A percentile compares a stretch with the other conserved stretches of the same genome.
Conservation (phyloP, 2,797 vertebrate species). For the Psittacula derbiana region DNA sequence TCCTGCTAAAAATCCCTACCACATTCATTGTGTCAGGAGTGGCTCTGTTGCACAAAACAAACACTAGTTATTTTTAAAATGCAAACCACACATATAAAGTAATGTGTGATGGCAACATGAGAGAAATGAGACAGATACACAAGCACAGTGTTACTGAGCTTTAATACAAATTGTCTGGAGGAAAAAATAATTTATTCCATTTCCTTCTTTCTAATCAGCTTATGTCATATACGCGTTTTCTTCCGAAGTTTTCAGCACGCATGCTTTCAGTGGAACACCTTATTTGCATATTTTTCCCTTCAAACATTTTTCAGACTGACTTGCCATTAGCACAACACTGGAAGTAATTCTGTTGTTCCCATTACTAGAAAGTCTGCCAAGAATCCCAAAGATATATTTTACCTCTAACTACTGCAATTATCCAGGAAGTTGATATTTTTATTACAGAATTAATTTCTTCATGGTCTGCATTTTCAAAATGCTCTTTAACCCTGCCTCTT, state of each 20-base stretch:
- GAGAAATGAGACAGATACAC: not conserved
- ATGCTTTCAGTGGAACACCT: not conserved
- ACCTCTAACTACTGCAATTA: not conserved
- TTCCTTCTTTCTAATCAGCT: not conserved
- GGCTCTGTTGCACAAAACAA: not conserved
- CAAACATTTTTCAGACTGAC: not conserved
- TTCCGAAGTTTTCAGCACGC: not conserved
- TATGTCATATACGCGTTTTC: not conserved
- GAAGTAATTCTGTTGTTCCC: not conserved
- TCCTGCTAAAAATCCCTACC: not conserved
- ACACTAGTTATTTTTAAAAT: not conserved
- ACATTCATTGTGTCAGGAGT: not conserved
- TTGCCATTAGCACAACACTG: not conserved
- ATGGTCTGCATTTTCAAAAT: not conserved
- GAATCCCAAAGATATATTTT: conserved; percentile 5
- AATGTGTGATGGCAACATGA: not conserved
- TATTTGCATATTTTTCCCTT: not conserved
- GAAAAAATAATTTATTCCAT: not conserved
- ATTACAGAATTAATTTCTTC: not conserved
- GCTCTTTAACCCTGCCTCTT: not conserved
- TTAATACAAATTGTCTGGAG: not conserved
- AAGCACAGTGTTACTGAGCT: not conserved
- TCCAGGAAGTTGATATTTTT: not conserved
- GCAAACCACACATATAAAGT: not conserved
- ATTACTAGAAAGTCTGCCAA: conserved; percentile 1